Evolutionary conservation across 2,888 invertebrate genomes (phyloP), one percentile per base, ranked within the genome.

Genomic region (Gonocerus acuteangulatus): DNA sequence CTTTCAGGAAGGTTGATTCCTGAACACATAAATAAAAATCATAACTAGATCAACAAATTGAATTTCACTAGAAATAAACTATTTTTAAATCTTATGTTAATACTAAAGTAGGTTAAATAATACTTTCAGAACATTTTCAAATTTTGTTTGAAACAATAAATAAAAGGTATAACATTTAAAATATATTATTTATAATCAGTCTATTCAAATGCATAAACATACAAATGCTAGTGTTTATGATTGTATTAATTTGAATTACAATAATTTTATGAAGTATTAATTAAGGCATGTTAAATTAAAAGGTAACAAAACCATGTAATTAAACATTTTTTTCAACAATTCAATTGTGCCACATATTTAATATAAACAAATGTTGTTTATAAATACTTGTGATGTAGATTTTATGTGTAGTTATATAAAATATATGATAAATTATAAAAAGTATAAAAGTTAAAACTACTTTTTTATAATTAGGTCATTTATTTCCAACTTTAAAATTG

Each of bases 361-460:
- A n/a, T 39, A 52, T 52, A 19, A 36, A 15, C 39, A 21, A 36
- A 36, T n/a, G n/a, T 32, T 23, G 18, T 51, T 36, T 36, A 48
- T 51, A 51, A 51, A 51, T 51, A 52, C 21, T 21, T 52, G 52
- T 52, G 52, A 52, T 52, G 52, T 34, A 39, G 51, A 42, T 52
- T 52, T 39, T 39, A 39, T 52, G 39, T 34, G 42, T 52, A 52
- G 42, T 52, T 52, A 51, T 52, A 42, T 36, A 52, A 39, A 52
- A 52, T 39, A 52, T 52, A 52, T 52, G 21, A n/a, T 21, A 52
- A 42, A 39, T 42, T 39, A 36, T 39, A 52, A 52, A 52, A 52
- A 52, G 52, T 52, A 52, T 52, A 52, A 52, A 52, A 52, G 32
- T 52, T 52, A 39, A 52, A 42, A 52, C 34, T 51, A 52, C 52